Evolutionary conservation across 2,797 vertebrate genomes (phyloP), one percentile per base, ranked within the genome.

Genomic region (Triplophysa yarkandensis): DNA sequence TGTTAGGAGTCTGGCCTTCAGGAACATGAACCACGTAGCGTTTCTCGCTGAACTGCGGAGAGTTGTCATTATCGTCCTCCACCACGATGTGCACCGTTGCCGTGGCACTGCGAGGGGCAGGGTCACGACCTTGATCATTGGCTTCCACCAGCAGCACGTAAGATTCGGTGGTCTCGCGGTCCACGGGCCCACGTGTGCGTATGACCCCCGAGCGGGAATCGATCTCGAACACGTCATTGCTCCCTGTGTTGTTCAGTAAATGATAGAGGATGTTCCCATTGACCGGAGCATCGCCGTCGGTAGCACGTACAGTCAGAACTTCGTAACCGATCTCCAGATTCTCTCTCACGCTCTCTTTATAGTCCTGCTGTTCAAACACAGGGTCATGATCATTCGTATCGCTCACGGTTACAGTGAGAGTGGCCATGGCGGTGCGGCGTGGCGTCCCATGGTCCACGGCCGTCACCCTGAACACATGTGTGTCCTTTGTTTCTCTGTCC

Each of bases 251-350:
- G 32, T 96, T 95, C 52, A 98, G 89, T 73, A 98, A 86, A 8
- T 91, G 92, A 83, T 99, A 99, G 1, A 97, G 89, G 77, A 99
- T 93, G 66, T 98, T 97, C 21, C 96, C 96, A 0, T 99, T 99
- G 32, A 92, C 85, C 1, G 94, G 94, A 8, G 95, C 90, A 0
- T 98, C 97, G 0, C 94, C 94, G 0, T 99, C 96, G 0, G 96
- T 98, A 83, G 96, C 96, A 32, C 96, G 91, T 23, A 99, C 96
- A 0, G 96, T 98, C 39, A 99, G 89, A 39, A 98, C 96, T 82
- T 98, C 96, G 0, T 98, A 98, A 77, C 97, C 94, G 4, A 97
- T 93, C 85, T 99, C 96, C 83, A 98, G 86, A 86, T 99, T 99
- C 84, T 99, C 97, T 80, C 96, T 84, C 80, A 99, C 92, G 28